Evolutionary conservation across 2,113 vertebrate species (phyloP).

Genomic region (Okapia johnstoni): DNA sequence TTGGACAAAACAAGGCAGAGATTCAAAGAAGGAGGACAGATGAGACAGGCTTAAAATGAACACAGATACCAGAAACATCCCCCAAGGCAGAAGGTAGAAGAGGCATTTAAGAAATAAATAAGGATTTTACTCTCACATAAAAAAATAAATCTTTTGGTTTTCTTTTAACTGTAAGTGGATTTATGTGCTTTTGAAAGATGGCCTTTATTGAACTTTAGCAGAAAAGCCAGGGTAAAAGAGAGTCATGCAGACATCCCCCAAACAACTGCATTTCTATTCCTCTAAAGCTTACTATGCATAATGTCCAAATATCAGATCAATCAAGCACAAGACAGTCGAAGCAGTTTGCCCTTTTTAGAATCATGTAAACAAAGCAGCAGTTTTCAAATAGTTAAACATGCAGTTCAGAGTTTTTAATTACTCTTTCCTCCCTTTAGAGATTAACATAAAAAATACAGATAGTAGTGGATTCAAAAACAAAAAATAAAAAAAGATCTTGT

Average conservation of each 20-base stretch:
- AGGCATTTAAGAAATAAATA: conserved; percentile 22
- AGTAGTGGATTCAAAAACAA: background rate
- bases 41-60: conserved; percentile 1
- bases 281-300: background rate
- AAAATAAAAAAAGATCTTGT: background rate
- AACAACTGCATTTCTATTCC: background rate
- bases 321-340: background rate
- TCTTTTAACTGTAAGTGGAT: conserved; percentile 12
- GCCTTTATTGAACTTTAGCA: conserved; percentile 38
- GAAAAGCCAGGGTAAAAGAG: background rate
- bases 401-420: background rate
- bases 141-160: conserved; percentile 6
- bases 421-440: background rate
- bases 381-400: conserved; percentile 26
- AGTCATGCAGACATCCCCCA: background rate
- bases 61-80: background rate
- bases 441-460: background rate
- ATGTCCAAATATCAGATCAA: conserved; percentile 37
- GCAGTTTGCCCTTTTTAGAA: conserved; percentile 24
- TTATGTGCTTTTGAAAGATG: conserved; percentile 26
- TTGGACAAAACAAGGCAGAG: conserved; percentile 30
- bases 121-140: background rate
- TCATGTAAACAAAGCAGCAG: background rate
- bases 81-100: background rate
- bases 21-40: conserved; percentile 17